Percentiles rank a stretch among this genome's conserved stretches.
These are phyloP conservation scores for Ochotona princeps DNA, from an alignment of 2,113 vertebrate species.

Conservation along the genomic window DNA sequence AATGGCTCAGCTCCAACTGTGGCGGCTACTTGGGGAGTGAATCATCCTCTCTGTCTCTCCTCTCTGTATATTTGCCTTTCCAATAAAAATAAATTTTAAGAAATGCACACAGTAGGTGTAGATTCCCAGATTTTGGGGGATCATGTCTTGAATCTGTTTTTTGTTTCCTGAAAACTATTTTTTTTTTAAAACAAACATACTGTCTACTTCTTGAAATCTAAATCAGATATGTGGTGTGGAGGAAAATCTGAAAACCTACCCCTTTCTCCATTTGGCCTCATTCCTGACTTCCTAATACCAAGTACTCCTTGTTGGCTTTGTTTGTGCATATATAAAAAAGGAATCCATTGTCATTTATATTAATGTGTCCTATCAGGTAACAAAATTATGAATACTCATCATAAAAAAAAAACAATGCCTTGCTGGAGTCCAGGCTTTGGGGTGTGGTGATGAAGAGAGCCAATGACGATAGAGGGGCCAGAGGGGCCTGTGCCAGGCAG, in stretches of 20 bases:
- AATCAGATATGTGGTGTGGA: constrained; percentile 3
- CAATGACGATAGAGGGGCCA: not conserved
- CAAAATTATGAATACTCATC: not conserved
- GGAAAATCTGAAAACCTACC: not conserved
- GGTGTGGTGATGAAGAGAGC: not conserved
- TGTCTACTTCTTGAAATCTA: not conserved
- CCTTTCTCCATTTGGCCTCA: not conserved
- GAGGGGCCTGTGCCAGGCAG: not conserved
- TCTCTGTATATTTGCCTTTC: too few species aligned
- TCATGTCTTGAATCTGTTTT: not conserved
- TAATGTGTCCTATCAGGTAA: not conserved
- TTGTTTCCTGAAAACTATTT: constrained; percentile 1
- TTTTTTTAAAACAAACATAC: not conserved
- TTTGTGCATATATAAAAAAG: not conserved
- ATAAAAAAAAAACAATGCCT: not conserved
- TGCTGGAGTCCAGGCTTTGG: not conserved
- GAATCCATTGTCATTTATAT: not conserved
- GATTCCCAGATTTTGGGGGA: not conserved
- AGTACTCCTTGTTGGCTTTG: constrained; percentile 21
- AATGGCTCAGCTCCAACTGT: too few species aligned
- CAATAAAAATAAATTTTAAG: too few species aligned
- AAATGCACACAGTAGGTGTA: too few species aligned
- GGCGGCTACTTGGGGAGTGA: too few species aligned
- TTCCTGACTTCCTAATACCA: not conserved
- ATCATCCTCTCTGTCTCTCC: too few species aligned